Evolutionary conservation across 2,797 vertebrate genomes (phyloP), one percentile per base, ranked within the genome.

Genomic region (Myotis daubentonii): DNA sequence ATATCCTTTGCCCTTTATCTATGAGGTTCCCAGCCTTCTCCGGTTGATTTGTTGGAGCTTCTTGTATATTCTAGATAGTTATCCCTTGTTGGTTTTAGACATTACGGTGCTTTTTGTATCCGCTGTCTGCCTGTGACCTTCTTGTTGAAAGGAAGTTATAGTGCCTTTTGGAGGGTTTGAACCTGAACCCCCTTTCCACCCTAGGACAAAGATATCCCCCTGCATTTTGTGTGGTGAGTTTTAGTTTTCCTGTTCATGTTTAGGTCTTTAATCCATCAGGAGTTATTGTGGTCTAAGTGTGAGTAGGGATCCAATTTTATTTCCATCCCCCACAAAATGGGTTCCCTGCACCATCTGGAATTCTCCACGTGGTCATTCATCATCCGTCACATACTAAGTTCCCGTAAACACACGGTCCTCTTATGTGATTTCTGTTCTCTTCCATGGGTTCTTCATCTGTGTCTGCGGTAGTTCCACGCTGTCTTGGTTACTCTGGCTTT

Each of bases 401-500:
- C 68, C 47, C 20, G 1, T 47, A n/a, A 38, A n/a, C 44, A n/a
- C 33, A 13, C 0, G 1, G 30, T n/a, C 53, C 51, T 75, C 28
- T 30, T 25, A 8, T 1, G 28, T 15, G 49, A 65, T 25, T 60
- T 51, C 12, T 38, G 0, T 53, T 83, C 17, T 22, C 53, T 68
- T 38, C 16, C 12, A 0, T 8, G 8, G 30, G 55, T n/a, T 66
- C 3, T 65, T 10, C 12, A 7, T 53, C 72, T 33, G 20, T 68
- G 65, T 82, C 65, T n/a, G 33, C 17, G 17, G 11, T 10, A 23
- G 3, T 51, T 57, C 57, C 7, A 22, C n/a, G 16, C 83, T 47
- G n/a, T 41, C 76, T 55, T 12, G 75, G 4, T 84, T 38, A 51
- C 62, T 95, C n/a, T 91, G 60, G 65, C 81, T 96, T 96, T 97